These are phyloP conservation scores for Scomber japonicus DNA, from an alignment of 2,113 vertebrate genomes.

Conservation along the genomic window DNA sequence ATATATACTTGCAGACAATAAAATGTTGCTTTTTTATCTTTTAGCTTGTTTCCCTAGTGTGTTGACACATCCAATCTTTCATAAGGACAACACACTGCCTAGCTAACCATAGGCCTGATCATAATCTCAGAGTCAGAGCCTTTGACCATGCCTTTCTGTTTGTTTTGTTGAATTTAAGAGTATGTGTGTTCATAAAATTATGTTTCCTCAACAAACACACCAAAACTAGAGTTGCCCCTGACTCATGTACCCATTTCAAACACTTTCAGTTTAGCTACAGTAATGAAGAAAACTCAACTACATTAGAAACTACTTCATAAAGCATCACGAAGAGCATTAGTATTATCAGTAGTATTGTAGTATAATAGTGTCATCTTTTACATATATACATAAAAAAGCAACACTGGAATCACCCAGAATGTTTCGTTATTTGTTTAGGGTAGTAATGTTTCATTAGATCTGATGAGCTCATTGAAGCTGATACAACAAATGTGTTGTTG, in stretches of 20 bases:
- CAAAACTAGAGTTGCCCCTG: not conserved
- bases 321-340: not conserved
- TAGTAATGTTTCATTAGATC: not conserved
- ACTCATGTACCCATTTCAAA: not conserved
- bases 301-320: not conserved
- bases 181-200: not conserved
- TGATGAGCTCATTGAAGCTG: not conserved
- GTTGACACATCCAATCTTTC: constrained; percentile 45
- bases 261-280: not conserved
- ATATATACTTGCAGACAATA: constrained; percentile 6
- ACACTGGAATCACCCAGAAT: not conserved
- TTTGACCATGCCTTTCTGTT: constrained; percentile 38
- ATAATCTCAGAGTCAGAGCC: constrained; percentile 38
- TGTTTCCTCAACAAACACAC: not conserved
- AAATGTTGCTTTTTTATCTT: not conserved
- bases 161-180: not conserved
- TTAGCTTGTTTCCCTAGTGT: constrained; percentile 22
- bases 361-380: too few species aligned
- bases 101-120: constrained; percentile 24
- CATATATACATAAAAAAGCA: too few species aligned
- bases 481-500: not conserved
- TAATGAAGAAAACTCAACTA: not conserved
- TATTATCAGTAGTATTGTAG: not conserved
- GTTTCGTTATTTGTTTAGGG: constrained; percentile 2
- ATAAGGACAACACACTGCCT: constrained; percentile 26